These are phyloP conservation scores for Hippocampus zosterae DNA, from an alignment of 2,113 vertebrate genomes.

Conservation along the genomic window DNA sequence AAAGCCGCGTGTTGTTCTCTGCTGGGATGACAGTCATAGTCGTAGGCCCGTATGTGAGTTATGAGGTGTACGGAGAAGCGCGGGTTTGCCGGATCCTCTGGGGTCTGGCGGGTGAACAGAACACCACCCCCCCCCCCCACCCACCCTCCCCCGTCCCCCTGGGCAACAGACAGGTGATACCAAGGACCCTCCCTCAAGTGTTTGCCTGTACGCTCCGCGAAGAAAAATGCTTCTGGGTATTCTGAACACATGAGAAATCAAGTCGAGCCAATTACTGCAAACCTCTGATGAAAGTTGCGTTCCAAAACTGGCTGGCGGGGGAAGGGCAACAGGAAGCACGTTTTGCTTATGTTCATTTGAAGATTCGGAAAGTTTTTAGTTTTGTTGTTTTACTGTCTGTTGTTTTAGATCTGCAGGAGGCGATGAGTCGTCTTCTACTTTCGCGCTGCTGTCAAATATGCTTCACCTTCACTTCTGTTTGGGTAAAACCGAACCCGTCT, in stretches of 20 bases:
- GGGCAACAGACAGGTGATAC: conserved; percentile 54
- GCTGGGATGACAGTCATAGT: conserved; percentile 53
- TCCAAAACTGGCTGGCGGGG: conserved; percentile 7
- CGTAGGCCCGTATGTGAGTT: conserved; percentile 43
- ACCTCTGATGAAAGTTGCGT: conserved; percentile 48
- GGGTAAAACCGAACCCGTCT: too few relatives aligned
- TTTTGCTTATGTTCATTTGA: background rate
- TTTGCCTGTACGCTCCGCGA: conserved; percentile 25
- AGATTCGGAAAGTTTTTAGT: background rate
- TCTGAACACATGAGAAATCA: conserved; percentile 49
- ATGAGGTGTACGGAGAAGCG: conserved; percentile 62
- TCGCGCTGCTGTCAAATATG: too few relatives aligned
- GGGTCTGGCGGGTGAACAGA: conserved; percentile 33
- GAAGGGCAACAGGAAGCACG: conserved; percentile 9
- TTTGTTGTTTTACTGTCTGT: too few relatives aligned
- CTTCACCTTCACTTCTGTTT: too few relatives aligned
- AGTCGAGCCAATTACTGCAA: conserved; percentile 44
- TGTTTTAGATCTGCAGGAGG: too few relatives aligned
- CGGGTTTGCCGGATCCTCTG: conserved; percentile 43
- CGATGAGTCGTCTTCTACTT: too few relatives aligned
- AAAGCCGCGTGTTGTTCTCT: conserved; percentile 68
- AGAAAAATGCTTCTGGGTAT: conserved; percentile 38
- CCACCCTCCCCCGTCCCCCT: background rate
- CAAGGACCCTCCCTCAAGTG: conserved; percentile 28
- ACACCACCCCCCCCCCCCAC: conserved; percentile 8